Evolutionary conservation across 2,888 invertebrate genomes (phyloP), one percentile per base, ranked within the genome.

Genomic region (Monopis laevigella): DNA sequence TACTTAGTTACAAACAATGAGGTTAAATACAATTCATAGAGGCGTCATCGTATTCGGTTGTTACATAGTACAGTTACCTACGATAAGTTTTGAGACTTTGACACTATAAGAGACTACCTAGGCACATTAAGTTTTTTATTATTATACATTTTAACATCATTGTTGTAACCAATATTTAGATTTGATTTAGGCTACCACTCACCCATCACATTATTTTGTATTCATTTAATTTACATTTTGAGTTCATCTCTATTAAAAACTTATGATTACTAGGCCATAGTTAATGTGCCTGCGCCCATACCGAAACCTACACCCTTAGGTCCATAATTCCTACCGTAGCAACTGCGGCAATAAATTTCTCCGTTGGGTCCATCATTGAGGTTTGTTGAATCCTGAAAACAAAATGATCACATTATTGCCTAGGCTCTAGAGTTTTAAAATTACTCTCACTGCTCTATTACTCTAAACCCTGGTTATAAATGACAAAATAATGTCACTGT

Each of bases 271-370:
- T 89, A 93, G 71, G 91, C 90, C 90, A 92, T 93, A 59, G 93
- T 89, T 56, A 93, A 85, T 62, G 91, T 88, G 68, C 95, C 95
- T 66, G 94, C 94, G 56, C 95, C 95, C 82, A 94, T 84, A 52
- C 95, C 95, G 63, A 88, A 95, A 50, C 95, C 95, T 58, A 93
- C 92, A 52, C 94, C 94, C 65, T 89, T 92, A 27, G 93, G 93
- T 42, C 94, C 94, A 63, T 84, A 95, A 72, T 90, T 89, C 59
- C 90, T 86, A 53, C 89, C 90, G 71, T 95, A 95, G 75, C 94
- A 95, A 51, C 92, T 86, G 65, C 91, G 87, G 82, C 96, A 97
- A 83, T 94, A 97, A 63, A 97, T 93, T 65, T 96, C 93, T 42
- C 91, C 91, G 66, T 96, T 92, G 46, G 96, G 96, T 51, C 90